These are phyloP conservation scores for Alces alces DNA, from an alignment of 2,113 vertebrate genomes.

Conservation along the genomic window DNA sequence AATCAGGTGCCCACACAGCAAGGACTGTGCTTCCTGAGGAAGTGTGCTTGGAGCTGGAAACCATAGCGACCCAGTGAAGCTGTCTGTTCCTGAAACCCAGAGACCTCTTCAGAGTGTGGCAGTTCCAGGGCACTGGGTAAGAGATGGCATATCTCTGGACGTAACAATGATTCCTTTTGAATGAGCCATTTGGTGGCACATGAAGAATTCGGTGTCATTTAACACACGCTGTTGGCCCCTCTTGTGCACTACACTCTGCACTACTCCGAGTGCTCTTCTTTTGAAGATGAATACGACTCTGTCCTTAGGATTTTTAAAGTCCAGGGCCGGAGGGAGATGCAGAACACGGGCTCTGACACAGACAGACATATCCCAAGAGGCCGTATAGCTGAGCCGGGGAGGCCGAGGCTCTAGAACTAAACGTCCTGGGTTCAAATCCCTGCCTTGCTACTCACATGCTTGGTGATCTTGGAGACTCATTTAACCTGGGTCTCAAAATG, in stretches of 20 bases:
- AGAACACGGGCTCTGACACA: accelerated
- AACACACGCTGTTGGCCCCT: too few species aligned
- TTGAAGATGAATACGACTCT: not conserved
- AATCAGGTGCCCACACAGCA: accelerated
- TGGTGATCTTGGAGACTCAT: not conserved
- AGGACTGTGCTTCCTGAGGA: not conserved
- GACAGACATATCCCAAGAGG: not conserved
- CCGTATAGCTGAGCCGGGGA: accelerated
- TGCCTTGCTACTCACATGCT: not conserved
- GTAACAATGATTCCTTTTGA: not conserved
- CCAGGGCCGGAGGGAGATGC: not conserved
- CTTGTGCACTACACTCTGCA: accelerated
- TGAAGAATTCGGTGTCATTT: not conserved
- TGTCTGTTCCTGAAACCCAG: not conserved
- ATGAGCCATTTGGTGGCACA: not conserved
- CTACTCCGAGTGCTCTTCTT: not conserved
- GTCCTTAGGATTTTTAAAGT: not conserved
- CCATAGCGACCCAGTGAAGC: accelerated
- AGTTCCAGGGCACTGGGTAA: not conserved
- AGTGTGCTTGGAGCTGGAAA: not conserved
- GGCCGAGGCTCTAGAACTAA: accelerated
- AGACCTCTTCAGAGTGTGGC: not conserved
- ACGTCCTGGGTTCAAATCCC: not conserved
- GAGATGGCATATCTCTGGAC: not conserved
- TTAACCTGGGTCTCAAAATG: not conserved